phyloP scores from a whole-genome alignment of 1,140 invertebrate species.

The Diachasma alloeum region DNA sequence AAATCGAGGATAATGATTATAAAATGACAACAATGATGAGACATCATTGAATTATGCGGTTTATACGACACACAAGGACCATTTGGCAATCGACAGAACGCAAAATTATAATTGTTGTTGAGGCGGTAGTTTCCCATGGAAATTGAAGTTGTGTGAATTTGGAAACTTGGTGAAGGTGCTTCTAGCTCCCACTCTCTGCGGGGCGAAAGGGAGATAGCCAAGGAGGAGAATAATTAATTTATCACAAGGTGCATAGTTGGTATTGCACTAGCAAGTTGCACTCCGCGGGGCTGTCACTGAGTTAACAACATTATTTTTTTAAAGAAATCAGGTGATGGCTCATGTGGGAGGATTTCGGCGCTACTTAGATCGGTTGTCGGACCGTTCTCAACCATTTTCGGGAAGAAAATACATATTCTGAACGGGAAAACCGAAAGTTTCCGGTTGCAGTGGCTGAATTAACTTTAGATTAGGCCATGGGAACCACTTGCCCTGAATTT shows the following conservation, averaged over 20 bases:
- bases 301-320: neutral
- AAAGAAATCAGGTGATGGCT: neutral
- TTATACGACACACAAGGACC: neutral
- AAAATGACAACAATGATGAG: neutral
- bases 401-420: no score
- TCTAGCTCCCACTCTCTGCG: neutral
- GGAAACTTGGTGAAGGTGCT: neutral
- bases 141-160: neutral
- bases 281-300: neutral
- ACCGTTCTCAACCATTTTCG: no score
- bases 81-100: neutral
- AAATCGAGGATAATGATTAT: neutral
- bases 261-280: neutral
- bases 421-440: no score
- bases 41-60: neutral
- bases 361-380: neutral
- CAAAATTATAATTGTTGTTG: constrained; percentile 4
- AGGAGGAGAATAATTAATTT: constrained; percentile 12
- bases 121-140: neutral
- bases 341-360: neutral
- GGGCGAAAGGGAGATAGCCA: neutral
- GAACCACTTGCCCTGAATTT: no score
- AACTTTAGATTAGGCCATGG: no score
- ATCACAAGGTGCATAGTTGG: neutral
- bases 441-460: no score